These are phyloP conservation scores for Labrus mixtus DNA, from an alignment of 2,113 vertebrate genomes.

Conservation along the genomic window DNA sequence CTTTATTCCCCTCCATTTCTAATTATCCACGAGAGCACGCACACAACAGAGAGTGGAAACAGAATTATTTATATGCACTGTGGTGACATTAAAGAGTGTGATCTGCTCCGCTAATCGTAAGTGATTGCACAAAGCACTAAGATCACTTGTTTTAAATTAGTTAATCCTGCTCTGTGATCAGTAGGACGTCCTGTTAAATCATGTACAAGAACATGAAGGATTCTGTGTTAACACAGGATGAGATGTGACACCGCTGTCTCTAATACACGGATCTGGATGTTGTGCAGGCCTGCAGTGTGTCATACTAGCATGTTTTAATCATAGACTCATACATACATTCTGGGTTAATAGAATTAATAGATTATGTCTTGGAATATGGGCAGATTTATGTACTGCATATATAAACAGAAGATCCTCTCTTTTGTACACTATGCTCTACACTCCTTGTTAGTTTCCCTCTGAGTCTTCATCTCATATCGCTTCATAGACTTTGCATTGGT, in stretches of 20 bases:
- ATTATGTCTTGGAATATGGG: not conserved
- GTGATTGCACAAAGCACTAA: conserved; percentile 23
- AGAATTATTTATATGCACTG: conserved; percentile 31
- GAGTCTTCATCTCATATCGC: not conserved
- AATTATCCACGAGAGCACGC: conserved; percentile 56
- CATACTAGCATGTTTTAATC: not conserved
- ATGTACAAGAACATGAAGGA: conserved; percentile 39
- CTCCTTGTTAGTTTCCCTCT: too few species aligned
- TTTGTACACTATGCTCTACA: not conserved
- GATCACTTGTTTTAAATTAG: conserved; percentile 43
- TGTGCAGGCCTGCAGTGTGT: not conserved
- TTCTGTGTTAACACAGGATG: not conserved
- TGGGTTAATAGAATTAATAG: not conserved
- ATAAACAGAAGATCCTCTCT: not conserved
- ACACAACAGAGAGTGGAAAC: conserved; percentile 6
- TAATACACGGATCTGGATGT: conserved; percentile 7
- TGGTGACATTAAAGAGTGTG: conserved; percentile 24
- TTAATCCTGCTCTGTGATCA: conserved; percentile 60
- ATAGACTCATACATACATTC: too few species aligned
- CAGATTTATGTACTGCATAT: not conserved
- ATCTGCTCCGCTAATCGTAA: conserved; percentile 42
- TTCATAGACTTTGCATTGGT: not conserved
- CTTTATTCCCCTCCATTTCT: conserved; percentile 56
- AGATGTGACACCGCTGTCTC: not conserved
- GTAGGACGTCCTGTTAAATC: conserved; percentile 30